phyloP scores from a whole-genome alignment of 1,140 invertebrate genomes.

The Cephus cinctus region DNA sequence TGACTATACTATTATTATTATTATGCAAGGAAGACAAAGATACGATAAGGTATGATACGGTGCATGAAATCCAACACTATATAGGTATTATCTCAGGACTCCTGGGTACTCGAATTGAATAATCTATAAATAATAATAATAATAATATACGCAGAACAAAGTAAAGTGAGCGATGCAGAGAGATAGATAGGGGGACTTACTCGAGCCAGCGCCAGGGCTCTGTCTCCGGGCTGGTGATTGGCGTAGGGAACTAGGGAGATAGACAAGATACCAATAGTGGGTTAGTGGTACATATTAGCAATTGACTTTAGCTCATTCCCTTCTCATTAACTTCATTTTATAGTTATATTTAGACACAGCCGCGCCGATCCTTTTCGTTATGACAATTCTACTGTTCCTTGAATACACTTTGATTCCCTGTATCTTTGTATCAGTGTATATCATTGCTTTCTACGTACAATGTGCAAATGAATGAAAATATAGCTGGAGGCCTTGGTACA shows the following conservation, averaged over 20 bases:
- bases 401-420: too few relatives aligned
- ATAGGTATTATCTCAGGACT: too few relatives aligned
- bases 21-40: too few relatives aligned
- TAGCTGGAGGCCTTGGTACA: too few relatives aligned
- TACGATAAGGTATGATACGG: too few relatives aligned
- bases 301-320: not conserved
- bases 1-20: too few relatives aligned
- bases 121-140: too few relatives aligned
- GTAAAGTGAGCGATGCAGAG: slow-evolving; percentile 23
- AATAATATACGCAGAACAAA: slow-evolving; percentile 20
- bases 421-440: too few relatives aligned
- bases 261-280: slow-evolving; percentile 51
- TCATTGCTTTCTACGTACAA: too few relatives aligned
- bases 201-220: slow-evolving; percentile 85
- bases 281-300: slow-evolving; percentile 29
- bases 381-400: not conserved
- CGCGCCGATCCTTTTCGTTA: not conserved
- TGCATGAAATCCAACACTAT: too few relatives aligned
- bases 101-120: too few relatives aligned
- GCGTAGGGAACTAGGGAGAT: slow-evolving; percentile 73
- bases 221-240: slow-evolving; percentile 77
- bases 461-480: too few relatives aligned
- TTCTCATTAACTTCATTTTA: not conserved
- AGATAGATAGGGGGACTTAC: slow-evolving; percentile 61
- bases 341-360: not conserved